Evolutionary conservation across 2,888 invertebrate genomes (phyloP).

Genomic region (Allolobophora icterica): DNA sequence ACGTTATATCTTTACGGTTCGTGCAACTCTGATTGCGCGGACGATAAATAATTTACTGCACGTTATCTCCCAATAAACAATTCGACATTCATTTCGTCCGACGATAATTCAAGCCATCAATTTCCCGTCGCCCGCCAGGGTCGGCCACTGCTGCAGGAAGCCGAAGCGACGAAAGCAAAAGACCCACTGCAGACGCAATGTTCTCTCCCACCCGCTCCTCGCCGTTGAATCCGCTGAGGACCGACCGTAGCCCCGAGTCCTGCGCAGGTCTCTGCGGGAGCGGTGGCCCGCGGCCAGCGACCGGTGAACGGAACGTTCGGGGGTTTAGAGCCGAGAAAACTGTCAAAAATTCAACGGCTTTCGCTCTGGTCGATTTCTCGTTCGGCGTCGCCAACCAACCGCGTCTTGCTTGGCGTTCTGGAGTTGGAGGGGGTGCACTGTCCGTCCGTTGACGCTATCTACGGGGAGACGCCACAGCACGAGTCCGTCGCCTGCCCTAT

Average conservation of each 20-base stretch:
- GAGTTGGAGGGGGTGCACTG: neutral
- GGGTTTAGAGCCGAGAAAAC: neutral
- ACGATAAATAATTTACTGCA: conserved; percentile 19
- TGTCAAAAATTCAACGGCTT: neutral
- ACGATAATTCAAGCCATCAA: conserved; percentile 26
- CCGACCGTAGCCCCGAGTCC: neutral
- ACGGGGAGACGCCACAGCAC: neutral
- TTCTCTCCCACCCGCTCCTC: neutral
- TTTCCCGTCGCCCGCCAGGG: conserved; percentile 24
- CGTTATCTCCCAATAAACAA: conserved; percentile 21
- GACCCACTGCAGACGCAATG: too few species aligned
- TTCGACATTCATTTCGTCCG: conserved; percentile 23
- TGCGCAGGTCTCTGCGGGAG: neutral
- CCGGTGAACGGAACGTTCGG: neutral
- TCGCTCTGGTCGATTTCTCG: neutral
- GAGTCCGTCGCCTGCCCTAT: neutral
- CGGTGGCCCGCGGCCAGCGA: neutral
- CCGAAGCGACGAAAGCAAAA: neutral
- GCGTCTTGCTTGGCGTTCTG: neutral
- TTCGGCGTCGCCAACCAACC: neutral
- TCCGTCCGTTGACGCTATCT: neutral
- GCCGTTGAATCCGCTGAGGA: too few species aligned
- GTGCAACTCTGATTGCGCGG: neutral
- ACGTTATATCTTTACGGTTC: neutral
- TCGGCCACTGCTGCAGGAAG: neutral